Percentiles rank a stretch among this genome's conserved stretches.
phyloP scores from a whole-genome alignment of 2,113 vertebrate species.

The Zosterops japonicus region DNA sequence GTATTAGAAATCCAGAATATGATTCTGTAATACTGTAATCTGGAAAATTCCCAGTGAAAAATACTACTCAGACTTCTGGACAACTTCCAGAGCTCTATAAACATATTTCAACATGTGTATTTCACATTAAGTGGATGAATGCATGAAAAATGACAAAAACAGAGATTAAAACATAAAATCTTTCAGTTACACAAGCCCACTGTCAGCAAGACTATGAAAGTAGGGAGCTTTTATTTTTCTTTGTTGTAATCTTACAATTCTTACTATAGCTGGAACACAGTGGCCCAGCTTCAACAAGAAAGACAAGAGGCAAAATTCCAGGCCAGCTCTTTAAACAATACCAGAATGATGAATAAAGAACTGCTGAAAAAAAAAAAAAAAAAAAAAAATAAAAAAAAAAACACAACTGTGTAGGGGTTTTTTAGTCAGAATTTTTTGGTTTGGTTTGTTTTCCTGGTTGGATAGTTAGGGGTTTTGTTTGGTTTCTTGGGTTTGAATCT shows the following conservation, averaged over 20 bases:
- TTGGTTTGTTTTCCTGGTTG: neutral
- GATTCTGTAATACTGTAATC: neutral
- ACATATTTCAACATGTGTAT: neutral
- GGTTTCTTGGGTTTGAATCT: neutral
- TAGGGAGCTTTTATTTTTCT: rapidly evolving
- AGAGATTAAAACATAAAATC: neutral
- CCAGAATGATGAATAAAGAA: rapidly evolving
- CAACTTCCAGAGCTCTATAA: neutral
- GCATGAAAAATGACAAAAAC: neutral
- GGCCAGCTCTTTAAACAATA: neutral
- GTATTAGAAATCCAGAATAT: neutral
- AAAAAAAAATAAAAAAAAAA: too few species aligned
- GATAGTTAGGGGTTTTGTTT: neutral
- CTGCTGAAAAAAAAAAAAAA: neutral
- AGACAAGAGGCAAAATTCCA: neutral
- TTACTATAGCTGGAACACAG: neutral
- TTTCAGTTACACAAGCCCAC: neutral
- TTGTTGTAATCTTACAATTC: neutral
- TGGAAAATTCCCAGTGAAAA: neutral
- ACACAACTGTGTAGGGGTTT: neutral
- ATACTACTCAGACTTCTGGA: neutral
- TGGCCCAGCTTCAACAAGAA: neutral
- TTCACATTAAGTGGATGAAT: neutral
- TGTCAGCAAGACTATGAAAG: neutral
- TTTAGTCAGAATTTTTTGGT: rapidly evolving